Evolutionary conservation across 2,797 vertebrate species (phyloP).

Genomic region (Leucoraja ocellata): DNA sequence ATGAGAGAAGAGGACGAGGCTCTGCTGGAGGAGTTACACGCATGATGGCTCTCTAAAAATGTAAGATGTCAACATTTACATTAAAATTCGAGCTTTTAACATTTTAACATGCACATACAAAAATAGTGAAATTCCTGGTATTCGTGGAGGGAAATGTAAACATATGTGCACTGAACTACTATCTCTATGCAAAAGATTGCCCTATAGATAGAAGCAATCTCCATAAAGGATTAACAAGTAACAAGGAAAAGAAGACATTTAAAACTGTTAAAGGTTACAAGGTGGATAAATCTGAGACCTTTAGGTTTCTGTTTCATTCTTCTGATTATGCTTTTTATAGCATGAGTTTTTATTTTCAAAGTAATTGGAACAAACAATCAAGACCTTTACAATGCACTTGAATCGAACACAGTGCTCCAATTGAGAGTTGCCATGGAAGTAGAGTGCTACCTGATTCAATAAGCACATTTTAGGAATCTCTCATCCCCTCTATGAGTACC

Average conservation of each 20-base stretch:
- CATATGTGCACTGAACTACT: too few relatives aligned
- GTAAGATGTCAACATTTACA: too few relatives aligned
- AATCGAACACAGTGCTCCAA: not conserved
- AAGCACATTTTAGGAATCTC: not conserved
- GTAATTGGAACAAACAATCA: slow-evolving; percentile 1
- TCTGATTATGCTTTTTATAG: not conserved
- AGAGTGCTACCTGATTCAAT: not conserved
- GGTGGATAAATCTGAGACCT: not conserved
- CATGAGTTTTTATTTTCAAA: not conserved
- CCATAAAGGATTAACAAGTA: not conserved
- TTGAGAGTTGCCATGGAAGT: slow-evolving; percentile 20
- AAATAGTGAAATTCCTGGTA: too few relatives aligned
- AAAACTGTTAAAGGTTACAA: not conserved
- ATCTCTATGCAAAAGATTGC: too few relatives aligned
- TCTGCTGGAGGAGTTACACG: too few relatives aligned
- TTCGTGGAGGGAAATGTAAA: too few relatives aligned
- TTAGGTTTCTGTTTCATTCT: not conserved
- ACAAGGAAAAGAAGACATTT: not conserved
- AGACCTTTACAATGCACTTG: not conserved
- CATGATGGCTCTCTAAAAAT: too few relatives aligned
- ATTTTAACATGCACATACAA: too few relatives aligned
- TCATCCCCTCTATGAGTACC: not conserved
- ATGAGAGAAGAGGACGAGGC: too few relatives aligned
- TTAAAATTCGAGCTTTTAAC: too few relatives aligned
- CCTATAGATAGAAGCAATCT: not conserved